A percentile compares a stretch with the other conserved stretches of the same genome.
phyloP scores from a whole-genome alignment of 2,113 vertebrate species.

The Callopanchax toddi region DNA sequence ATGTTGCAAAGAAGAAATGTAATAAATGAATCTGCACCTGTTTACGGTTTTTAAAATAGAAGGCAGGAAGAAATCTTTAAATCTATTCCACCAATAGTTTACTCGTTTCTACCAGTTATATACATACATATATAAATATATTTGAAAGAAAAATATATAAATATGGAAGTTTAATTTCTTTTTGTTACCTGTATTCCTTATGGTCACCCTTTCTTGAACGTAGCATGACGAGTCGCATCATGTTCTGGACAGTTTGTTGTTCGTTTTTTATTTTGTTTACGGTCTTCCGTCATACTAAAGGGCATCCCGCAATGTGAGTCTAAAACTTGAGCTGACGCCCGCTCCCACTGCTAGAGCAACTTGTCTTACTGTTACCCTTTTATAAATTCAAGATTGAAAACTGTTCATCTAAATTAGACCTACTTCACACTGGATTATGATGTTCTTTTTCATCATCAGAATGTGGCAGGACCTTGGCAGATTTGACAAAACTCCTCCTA shows the following conservation, averaged over 20 bases:
- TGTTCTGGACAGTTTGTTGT: constrained; percentile 67
- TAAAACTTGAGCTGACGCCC: constrained; percentile 58
- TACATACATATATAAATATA: constrained; percentile 67
- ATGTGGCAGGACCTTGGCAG: too few species aligned
- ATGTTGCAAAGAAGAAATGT: constrained; percentile 71
- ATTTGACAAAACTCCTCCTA: too few species aligned
- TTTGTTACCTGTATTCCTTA: constrained; percentile 76
- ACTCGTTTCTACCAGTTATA: constrained; percentile 82
- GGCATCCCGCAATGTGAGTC: constrained; percentile 77
- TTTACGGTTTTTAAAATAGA: constrained; percentile 79
- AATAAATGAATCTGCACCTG: constrained; percentile 72
- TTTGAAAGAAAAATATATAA: constrained; percentile 81
- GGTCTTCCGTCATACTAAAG: constrained; percentile 82
- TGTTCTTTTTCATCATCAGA: too few species aligned
- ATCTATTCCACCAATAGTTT: constrained; percentile 79
- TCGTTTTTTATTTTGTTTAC: constrained; percentile 67
- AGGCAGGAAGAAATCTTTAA: constrained; percentile 69
- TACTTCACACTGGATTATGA: neutral
- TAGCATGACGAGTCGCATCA: constrained; percentile 81
- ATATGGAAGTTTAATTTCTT: constrained; percentile 78
- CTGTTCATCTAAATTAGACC: constrained; percentile 25
- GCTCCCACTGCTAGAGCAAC: constrained; percentile 57
- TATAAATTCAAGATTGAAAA: too few species aligned
- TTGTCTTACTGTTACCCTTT: constrained; percentile 24
- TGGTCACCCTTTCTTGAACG: constrained; percentile 74